These are phyloP conservation scores for Fregata magnificens DNA, from an alignment of 2,113 vertebrate species.

Conservation along the genomic window DNA sequence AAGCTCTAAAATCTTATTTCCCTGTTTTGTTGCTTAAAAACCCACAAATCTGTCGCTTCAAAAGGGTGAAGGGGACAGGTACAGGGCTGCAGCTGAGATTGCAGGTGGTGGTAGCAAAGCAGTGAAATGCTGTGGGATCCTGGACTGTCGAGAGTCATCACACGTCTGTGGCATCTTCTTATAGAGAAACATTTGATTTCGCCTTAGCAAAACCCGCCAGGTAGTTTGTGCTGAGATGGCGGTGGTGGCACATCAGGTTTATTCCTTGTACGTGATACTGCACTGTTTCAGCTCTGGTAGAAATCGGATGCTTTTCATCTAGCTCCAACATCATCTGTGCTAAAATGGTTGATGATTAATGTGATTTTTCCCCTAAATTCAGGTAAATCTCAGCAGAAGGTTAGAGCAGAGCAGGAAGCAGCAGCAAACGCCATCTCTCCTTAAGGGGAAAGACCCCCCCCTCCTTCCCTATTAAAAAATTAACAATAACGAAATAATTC, in stretches of 20 bases:
- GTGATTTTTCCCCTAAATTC: background rate
- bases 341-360: background rate
- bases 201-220: rapidly evolving
- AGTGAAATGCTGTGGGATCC: background rate
- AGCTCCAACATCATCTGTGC: background rate
- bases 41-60: background rate
- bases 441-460: background rate
- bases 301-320: background rate
- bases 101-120: background rate
- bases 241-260: rapidly evolving
- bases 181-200: background rate
- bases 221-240: background rate
- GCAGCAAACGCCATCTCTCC: background rate
- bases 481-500: background rate
- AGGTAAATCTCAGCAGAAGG: background rate
- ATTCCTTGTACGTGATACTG: background rate
- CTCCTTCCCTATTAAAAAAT: background rate
- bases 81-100: background rate
- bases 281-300: background rate
- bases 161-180: background rate
- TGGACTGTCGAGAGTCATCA: background rate
- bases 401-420: background rate
- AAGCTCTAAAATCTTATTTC: background rate
- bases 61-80: background rate
- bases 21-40: background rate